phyloP scores from a whole-genome alignment of 2,888 invertebrate genomes.

The Cyclophora albipunctata region DNA sequence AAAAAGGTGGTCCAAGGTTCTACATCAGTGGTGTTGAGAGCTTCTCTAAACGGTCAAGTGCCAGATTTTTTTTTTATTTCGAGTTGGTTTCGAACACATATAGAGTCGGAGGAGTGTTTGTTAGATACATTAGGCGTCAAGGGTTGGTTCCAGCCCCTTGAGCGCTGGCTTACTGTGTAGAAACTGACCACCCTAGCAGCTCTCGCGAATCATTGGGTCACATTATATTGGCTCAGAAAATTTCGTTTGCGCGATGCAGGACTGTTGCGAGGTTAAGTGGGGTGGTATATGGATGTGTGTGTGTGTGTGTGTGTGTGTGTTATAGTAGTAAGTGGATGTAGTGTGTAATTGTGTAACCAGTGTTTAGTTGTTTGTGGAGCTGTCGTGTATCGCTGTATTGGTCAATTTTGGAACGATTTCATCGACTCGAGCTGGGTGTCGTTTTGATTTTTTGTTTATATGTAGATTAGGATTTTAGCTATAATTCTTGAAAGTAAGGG shows the following conservation, averaged over 20 bases:
- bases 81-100: conserved; percentile 50
- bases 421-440: too few relatives aligned
- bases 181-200: conserved; percentile 41
- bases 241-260: conserved; percentile 41
- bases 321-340: too few relatives aligned
- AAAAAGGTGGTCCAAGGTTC: conserved; percentile 51
- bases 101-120: conserved; percentile 45
- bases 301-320: too few relatives aligned
- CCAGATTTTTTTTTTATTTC: conserved; percentile 55
- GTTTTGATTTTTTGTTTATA: too few relatives aligned
- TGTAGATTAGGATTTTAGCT: too few relatives aligned
- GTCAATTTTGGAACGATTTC: too few relatives aligned
- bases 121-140: conserved; percentile 34
- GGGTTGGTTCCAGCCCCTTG: conserved; percentile 49
- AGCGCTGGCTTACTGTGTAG: conserved; percentile 59
- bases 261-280: background rate
- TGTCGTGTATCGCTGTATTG: too few relatives aligned
- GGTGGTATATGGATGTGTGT: too few relatives aligned
- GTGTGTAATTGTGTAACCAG: too few relatives aligned
- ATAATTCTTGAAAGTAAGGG: too few relatives aligned
- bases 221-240: conserved; percentile 13
- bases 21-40: conserved; percentile 66
- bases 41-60: conserved; percentile 62
- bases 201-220: background rate
- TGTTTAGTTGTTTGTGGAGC: too few relatives aligned